phyloP scores from a whole-genome alignment of 1,140 invertebrate genomes.

The Tetragonula clypearis region DNA sequence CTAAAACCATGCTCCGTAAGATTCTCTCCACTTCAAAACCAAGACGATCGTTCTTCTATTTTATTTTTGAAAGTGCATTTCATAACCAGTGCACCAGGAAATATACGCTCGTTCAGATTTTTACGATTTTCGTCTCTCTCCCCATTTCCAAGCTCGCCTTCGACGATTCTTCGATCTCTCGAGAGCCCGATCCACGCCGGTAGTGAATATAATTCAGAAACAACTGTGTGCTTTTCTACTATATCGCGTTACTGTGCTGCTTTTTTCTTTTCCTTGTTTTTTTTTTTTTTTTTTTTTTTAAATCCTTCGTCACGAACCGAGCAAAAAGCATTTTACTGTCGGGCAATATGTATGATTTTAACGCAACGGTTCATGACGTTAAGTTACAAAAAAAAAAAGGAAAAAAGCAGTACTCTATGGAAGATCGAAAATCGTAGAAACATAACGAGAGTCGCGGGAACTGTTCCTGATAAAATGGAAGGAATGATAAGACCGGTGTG shows the following conservation, averaged over 20 bases:
- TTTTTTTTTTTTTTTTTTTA: not conserved
- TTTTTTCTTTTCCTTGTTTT: not conserved
- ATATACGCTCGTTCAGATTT: conserved; percentile 32
- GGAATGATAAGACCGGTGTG: not conserved
- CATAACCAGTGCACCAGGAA: conserved; percentile 63
- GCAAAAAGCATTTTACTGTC: not conserved
- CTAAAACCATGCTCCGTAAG: conserved; percentile 21
- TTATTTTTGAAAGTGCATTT: conserved; percentile 51
- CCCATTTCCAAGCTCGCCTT: not conserved
- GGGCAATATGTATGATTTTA: too few species aligned
- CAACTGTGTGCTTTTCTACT: not conserved
- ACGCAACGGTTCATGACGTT: not conserved
- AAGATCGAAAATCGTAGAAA: conserved; percentile 56
- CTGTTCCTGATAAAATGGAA: conserved; percentile 47
- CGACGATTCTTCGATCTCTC: not conserved
- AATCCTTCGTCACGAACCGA: not conserved
- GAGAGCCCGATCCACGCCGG: not conserved
- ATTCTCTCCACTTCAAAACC: not conserved
- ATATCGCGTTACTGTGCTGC: not conserved
- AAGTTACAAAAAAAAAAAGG: not conserved
- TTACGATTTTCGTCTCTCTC: conserved; percentile 28
- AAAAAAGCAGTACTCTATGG: not conserved
- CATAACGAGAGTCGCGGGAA: conserved; percentile 38
- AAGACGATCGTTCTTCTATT: not conserved
- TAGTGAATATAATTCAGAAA: not conserved